A percentile compares a stretch with the other conserved stretches of the same genome.
Conservation (phyloP, 2,888 invertebrate species). For the Drosophila gaucha region DNA sequence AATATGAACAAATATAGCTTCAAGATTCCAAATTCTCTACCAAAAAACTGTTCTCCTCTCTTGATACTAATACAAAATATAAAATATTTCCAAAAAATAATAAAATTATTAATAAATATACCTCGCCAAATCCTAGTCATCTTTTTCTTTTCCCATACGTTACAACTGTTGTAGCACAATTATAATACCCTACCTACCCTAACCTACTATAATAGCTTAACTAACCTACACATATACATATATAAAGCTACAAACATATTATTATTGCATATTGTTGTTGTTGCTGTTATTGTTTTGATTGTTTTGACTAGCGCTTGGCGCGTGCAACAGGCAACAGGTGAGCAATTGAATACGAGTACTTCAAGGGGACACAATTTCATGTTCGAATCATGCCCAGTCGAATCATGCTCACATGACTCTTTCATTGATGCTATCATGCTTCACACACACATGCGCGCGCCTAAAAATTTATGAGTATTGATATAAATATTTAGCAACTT, state of each 20-base stretch:
- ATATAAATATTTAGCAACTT: slow-evolving; percentile 44
- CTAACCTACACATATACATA: not conserved
- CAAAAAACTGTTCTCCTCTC: too few relatives aligned
- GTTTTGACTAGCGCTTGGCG: slow-evolving; percentile 19
- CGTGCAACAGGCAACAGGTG: slow-evolving; percentile 51
- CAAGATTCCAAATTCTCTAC: too few relatives aligned
- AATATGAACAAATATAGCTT: too few relatives aligned
- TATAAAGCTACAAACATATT: slow-evolving; percentile 28
- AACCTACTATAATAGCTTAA: not conserved
- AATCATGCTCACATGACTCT: slow-evolving; percentile 54
- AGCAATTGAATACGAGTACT: slow-evolving; percentile 39
- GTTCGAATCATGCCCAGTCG: slow-evolving; percentile 26
- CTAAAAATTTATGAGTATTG: slow-evolving; percentile 45
- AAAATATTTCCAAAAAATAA: too few relatives aligned
- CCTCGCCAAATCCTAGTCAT: too few relatives aligned
- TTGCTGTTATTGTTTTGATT: slow-evolving; percentile 15
- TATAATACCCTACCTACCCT: too few relatives aligned
- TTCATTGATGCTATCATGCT: slow-evolving; percentile 42
- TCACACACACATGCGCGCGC: slow-evolving; percentile 7
- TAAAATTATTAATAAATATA: too few relatives aligned
- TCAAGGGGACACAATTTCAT: slow-evolving; percentile 38
- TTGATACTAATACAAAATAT: too few relatives aligned
- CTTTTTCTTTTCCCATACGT: too few relatives aligned
- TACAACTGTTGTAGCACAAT: not conserved
- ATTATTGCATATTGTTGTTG: slow-evolving; percentile 10